Percentiles rank a stretch among this genome's conserved stretches.
These are phyloP conservation scores for human DNA, from an alignment of 2,113 vertebrate genomes.

Conservation along the genomic window DNA sequence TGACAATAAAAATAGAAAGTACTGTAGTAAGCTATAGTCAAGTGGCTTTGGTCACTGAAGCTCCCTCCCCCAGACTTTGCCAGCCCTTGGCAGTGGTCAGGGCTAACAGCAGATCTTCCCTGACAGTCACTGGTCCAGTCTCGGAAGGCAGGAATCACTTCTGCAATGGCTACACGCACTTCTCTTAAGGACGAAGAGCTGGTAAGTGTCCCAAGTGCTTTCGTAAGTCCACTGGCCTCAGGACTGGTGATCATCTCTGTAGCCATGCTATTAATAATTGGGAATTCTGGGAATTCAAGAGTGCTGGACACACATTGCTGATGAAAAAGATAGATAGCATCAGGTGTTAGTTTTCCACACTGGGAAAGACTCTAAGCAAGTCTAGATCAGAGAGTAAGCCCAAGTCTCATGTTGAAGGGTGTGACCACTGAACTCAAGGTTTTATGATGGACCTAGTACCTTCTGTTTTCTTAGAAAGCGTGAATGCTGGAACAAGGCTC, in stretches of 20 bases:
- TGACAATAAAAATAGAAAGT: constrained; percentile 36
- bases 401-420: neutral
- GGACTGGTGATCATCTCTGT: neutral
- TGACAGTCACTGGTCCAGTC: constrained; percentile 96
- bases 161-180: constrained; percentile 96
- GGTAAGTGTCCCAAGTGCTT: constrained; percentile 85
- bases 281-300: neutral
- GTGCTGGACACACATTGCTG: neutral
- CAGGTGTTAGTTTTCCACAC: neutral
- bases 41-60: constrained; percentile 13
- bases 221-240: neutral
- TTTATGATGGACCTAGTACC: neutral
- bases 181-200: constrained; percentile 98
- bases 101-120: constrained; percentile 60
- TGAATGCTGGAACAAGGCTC: constrained; percentile 24
- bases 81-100: neutral
- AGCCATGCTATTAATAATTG: neutral
- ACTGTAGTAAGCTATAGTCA: neutral
- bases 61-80: neutral
- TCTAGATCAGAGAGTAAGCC: neutral
- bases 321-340: neutral
- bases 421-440: neutral
- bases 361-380: neutral
- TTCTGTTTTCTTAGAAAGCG: neutral
- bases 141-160: constrained; percentile 96